These are phyloP conservation scores for Conistra vaccinii DNA, from an alignment of 2,888 invertebrate genomes.

Conservation along the genomic window DNA sequence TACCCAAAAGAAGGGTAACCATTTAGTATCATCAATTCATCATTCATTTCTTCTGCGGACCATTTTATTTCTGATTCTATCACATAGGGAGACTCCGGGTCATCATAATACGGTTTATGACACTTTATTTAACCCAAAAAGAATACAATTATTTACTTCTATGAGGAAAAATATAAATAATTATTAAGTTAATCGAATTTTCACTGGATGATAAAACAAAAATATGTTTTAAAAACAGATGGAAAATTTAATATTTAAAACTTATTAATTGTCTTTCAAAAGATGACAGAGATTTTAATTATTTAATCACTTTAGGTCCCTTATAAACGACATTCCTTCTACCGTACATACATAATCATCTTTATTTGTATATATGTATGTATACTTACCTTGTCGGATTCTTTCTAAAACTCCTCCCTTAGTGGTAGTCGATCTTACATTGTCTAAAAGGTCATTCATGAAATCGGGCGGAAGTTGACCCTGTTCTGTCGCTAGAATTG, in stretches of 20 bases:
- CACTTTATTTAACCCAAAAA: not conserved
- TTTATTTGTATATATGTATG: not conserved
- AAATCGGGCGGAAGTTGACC: conserved; percentile 22
- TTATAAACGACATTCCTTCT: no score
- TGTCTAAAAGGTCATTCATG: conserved; percentile 24
- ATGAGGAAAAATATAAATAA: not conserved
- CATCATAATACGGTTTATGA: not conserved
- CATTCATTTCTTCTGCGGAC: not conserved
- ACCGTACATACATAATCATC: not conserved
- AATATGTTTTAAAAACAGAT: no score
- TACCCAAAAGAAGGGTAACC: no score
- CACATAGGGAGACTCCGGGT: not conserved
- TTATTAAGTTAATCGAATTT: not conserved
- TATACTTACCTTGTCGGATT: conserved; percentile 18
- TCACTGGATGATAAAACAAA: no score
- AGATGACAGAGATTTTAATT: not conserved
- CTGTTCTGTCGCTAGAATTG: conserved; percentile 31
- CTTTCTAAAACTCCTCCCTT: conserved; percentile 7
- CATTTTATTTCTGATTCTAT: not conserved
- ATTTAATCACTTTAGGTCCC: no score
- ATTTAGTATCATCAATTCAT: not conserved
- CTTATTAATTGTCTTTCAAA: not conserved
- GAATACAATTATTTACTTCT: not conserved
- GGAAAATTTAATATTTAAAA: no score
- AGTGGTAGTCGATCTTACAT: conserved; percentile 4